Evolutionary conservation across 2,888 invertebrate genomes (phyloP), one percentile per base, ranked within the genome.

Genomic region (Eretmocerus hayati): DNA sequence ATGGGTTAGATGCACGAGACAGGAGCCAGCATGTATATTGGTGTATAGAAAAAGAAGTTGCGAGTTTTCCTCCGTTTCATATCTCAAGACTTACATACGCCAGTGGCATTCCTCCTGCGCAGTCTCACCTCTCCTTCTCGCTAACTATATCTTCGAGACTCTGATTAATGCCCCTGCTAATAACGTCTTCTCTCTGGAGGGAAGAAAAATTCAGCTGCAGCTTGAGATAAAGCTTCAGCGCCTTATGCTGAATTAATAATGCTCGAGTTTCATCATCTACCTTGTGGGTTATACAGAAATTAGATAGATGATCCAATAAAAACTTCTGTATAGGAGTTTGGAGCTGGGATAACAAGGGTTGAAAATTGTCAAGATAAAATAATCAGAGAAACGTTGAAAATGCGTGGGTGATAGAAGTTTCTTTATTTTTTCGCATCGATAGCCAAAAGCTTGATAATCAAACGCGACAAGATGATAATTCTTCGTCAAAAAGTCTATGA

Each of bases 171-270:
- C 66, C 66, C 60, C 63, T 59, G 65, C 67, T 69, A 69, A 69
- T 69, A 69, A 69, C 67, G 64, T 66, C 66, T 66, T 66, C 59
- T 64, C 67, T 61, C 69, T 52, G 46, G 60, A n/a, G 46, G 47
- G 23, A 26, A 21, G 21, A 22, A 37, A 37, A 39, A n/a, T 33
- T 42, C 40, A 23, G 40, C 8, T 11, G 26, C n/a, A 26, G 37
- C n/a, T 21, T n/a, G 31, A 51, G 41, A 26, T 6, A 26, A 11
- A 26, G 26, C 33, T 36, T 43, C 26, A 46, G 50, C 50, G 64
- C 67, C 66, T 66, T 66, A 66, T 67, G 65, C 67, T 64, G 65
- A 69, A 68, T 68, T 67, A 69, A 69, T 68, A 67, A 65, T 64
- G 61, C 62, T 55, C 57, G 21, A 11, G 26, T 6, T 9, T 11